phyloP scores from a whole-genome alignment of 53 echinoderm and acorn worm species.

The Paracentrotus lividus region DNA sequence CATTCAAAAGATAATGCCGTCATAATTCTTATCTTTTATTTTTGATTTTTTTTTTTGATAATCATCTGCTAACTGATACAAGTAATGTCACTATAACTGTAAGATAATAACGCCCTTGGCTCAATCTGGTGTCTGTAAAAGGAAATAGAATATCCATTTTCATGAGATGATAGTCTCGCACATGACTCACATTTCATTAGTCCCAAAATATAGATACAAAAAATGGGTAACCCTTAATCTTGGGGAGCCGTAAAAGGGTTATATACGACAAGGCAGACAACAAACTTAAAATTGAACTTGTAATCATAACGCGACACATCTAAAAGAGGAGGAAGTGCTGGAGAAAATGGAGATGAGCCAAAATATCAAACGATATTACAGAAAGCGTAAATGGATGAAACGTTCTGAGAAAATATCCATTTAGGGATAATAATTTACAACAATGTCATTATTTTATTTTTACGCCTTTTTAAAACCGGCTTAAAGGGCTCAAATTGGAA shows the following conservation, averaged over 20 bases:
- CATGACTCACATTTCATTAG: slow-evolving; percentile 1
- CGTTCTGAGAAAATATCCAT: too few species aligned
- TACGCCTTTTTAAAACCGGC: too few species aligned
- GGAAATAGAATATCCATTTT: slow-evolving; percentile 18
- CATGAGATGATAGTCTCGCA: neutral
- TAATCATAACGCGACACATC: neutral
- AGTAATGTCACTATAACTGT: neutral
- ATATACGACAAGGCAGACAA: neutral
- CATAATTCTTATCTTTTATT: too few species aligned
- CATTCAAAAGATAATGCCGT: neutral
- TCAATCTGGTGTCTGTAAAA: neutral
- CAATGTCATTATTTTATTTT: too few species aligned
- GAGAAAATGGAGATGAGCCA: neutral
- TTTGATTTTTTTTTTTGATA: neutral
- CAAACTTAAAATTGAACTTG: neutral
- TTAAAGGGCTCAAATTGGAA: too few species aligned
- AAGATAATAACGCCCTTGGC: slow-evolving; percentile 7
- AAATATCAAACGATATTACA: too few species aligned
- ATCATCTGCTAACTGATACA: too few species aligned
- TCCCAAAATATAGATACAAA: neutral
- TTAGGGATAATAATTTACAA: too few species aligned
- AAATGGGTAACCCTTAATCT: neutral
- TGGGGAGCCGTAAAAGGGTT: neutral
- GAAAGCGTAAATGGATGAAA: too few species aligned
- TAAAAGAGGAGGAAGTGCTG: neutral